phyloP scores from a whole-genome alignment of 2,113 vertebrate species.

The Cheirogaleus medius region DNA sequence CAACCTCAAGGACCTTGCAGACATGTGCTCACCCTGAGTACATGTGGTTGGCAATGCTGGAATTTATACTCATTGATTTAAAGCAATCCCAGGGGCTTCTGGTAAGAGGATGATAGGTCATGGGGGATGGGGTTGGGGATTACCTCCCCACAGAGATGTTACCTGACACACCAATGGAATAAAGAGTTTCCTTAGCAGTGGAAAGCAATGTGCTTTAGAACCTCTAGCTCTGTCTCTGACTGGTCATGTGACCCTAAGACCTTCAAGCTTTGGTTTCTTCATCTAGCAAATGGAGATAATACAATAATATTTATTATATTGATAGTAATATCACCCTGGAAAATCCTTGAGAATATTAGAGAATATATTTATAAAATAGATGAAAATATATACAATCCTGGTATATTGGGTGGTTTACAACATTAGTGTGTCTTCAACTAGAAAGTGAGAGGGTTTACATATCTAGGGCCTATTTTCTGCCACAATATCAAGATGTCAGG shows the following conservation, averaged over 20 bases:
- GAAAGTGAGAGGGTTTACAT: neutral
- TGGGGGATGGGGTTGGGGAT: neutral
- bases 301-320: neutral
- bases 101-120: neutral
- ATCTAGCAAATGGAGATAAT: neutral
- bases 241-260: neutral
- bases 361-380: neutral
- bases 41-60: neutral
- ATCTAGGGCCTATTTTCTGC: neutral
- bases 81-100: neutral
- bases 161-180: neutral
- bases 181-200: neutral
- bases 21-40: neutral
- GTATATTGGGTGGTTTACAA: neutral
- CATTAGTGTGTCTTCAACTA: neutral
- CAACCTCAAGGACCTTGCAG: neutral
- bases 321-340: neutral
- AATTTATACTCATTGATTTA: neutral
- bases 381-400: neutral
- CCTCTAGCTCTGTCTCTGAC: neutral
- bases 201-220: neutral
- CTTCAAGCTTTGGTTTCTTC: neutral
- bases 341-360: neutral
- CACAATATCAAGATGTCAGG: neutral
- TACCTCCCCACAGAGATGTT: neutral